Conservation (phyloP, 2,797 vertebrate species). For the Tarsius wallacei region DNA sequence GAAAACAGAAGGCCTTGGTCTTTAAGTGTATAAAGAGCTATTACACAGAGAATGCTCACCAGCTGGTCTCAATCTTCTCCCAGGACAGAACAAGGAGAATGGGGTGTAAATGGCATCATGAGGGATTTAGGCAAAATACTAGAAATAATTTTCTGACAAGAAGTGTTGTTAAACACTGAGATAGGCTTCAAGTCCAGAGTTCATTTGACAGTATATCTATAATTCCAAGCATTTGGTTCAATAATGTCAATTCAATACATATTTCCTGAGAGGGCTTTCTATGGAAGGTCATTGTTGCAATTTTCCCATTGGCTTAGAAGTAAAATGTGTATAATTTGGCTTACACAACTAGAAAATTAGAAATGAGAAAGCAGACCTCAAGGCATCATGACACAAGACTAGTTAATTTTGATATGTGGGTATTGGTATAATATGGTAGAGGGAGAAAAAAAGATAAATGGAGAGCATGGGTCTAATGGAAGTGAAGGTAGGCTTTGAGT, state of each 20-base stretch:
- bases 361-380: conserved; percentile 8
- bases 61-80: conserved; percentile 76
- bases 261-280: conserved; percentile 1
- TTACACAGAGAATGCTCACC: conserved; percentile 74
- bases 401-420: neutral
- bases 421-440: neutral
- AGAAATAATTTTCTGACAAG: conserved; percentile 51
- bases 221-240: neutral
- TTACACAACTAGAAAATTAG: conserved; percentile 20
- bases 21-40: conserved; percentile 78
- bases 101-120: conserved; percentile 58
- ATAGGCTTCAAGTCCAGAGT: neutral
- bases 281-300: neutral
- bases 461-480: neutral
- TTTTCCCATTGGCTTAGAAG: neutral
- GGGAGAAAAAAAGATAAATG: neutral
- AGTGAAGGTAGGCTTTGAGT: neutral
- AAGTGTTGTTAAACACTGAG: conserved; percentile 28
- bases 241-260: neutral
- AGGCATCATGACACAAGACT: neutral
- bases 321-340: neutral
- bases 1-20: conserved; percentile 72
- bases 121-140: conserved; percentile 64
- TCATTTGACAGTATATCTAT: neutral
- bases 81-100: conserved; percentile 72